phyloP scores from a whole-genome alignment of 2,113 vertebrate genomes.

The Acanthisitta chloris region DNA sequence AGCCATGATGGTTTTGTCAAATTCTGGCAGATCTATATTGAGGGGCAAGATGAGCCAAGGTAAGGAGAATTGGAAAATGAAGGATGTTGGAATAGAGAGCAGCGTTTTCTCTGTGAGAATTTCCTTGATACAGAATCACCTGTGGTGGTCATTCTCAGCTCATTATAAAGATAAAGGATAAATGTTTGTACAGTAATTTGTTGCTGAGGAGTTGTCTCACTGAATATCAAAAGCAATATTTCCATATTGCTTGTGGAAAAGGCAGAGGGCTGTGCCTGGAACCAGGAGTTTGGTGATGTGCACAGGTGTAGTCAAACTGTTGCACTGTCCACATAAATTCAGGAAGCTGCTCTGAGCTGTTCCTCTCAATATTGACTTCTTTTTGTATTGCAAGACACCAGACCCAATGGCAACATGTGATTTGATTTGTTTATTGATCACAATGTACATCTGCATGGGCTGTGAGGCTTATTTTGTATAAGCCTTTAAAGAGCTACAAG shows the following conservation, averaged over 20 bases:
- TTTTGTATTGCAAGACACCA: background rate
- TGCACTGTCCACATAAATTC: background rate
- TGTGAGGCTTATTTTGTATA: background rate
- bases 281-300: background rate
- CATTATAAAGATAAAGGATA: fast-evolving
- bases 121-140: background rate
- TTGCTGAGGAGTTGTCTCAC: background rate
- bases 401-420: background rate
- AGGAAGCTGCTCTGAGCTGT: background rate
- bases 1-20: constrained; percentile 97
- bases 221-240: background rate
- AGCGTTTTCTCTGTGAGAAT: background rate
- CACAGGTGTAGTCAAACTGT: no score
- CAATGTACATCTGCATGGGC: background rate
- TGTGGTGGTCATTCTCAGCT: background rate
- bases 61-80: constrained; percentile 48
- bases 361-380: background rate
- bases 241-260: background rate
- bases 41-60: constrained; percentile 93
- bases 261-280: background rate
- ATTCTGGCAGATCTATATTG: constrained; percentile 99
- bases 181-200: background rate
- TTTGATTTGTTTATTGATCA: background rate
- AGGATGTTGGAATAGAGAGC: background rate
- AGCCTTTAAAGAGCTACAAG: background rate